Evolutionary conservation across 1,140 invertebrate species (phyloP).

Genomic region (Eufriesea mexicana): DNA sequence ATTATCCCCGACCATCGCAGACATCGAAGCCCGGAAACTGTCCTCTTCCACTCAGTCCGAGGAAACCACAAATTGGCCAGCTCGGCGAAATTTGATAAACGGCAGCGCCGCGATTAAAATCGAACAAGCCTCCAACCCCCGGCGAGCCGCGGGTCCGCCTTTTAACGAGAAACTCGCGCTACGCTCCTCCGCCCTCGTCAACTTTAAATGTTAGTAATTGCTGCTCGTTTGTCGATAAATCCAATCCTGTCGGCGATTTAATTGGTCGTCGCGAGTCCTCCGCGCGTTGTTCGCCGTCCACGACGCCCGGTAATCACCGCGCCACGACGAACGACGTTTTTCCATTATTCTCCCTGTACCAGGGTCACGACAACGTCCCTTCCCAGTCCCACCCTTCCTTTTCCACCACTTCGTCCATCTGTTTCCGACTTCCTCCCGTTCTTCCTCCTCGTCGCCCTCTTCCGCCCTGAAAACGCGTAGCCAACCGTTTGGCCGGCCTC

Average conservation of each 20-base stretch:
- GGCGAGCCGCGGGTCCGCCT: neutral
- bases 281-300: conserved; percentile 5
- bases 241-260: conserved; percentile 45
- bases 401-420: neutral
- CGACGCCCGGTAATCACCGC: conserved; percentile 8
- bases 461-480: neutral
- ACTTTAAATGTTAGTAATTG: conserved; percentile 64
- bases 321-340: conserved; percentile 38
- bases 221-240: conserved; percentile 71
- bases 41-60: neutral
- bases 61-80: conserved; percentile 14
- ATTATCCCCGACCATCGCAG: neutral
- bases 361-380: neutral
- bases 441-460: no score
- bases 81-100: conserved; percentile 22
- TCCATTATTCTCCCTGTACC: conserved; percentile 15
- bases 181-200: neutral
- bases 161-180: conserved; percentile 10
- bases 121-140: neutral
- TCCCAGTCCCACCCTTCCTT: neutral
- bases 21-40: neutral
- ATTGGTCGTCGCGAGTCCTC: conserved; percentile 22
- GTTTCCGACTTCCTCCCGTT: neutral
- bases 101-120: conserved; percentile 29
- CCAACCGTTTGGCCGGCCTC: neutral